Evolutionary conservation across 2,888 invertebrate genomes (phyloP), one percentile per base, ranked within the genome.

Genomic region (Ornithoptera priamus): DNA sequence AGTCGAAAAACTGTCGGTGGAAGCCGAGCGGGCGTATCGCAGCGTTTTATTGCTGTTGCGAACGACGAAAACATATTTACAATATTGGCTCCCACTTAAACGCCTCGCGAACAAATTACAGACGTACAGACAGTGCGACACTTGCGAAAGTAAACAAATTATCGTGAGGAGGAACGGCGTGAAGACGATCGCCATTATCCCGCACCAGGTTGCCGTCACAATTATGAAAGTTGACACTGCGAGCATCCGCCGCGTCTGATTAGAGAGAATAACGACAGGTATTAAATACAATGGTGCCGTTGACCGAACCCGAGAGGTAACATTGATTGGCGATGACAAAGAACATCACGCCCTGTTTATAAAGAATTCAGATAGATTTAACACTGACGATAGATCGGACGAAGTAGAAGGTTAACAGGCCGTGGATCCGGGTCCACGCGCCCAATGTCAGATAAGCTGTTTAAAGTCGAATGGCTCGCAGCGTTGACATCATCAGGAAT

Each of bases 161-260:
- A 79, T 80, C 81, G 75, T 39, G 39, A 22, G 63, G 74, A 20
- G 69, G 73, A 70, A n/a, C 73, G 69, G 73, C 70, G 75, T 76
- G 76, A 79, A 80, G 77, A 79, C 77, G 78, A 76, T 73, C 73
- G 77, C 73, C 73, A 77, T 78, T 76, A 77, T 78, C 75, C 77
- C 74, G 74, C 76, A 75, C 81, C 82, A 81, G 82, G 79, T 81
- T 83, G 80, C 80, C 81, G 78, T 76, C 80, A 80, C 76, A 77
- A 79, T 85, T 85, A 83, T 80, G 81, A 83, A 82, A 83, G 75
- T 76, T 77, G 76, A 73, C 78, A 76, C 76, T 77, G 67, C 76
- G 80, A 78, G 78, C 77, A 77, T 75, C 77, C 74, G 78, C 72
- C 72, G 68, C 67, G 68, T 70, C 68, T 67, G 62, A 73, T 66